Conservation (phyloP, 2,797 vertebrate species). For the Epinephelus awoara region DNA sequence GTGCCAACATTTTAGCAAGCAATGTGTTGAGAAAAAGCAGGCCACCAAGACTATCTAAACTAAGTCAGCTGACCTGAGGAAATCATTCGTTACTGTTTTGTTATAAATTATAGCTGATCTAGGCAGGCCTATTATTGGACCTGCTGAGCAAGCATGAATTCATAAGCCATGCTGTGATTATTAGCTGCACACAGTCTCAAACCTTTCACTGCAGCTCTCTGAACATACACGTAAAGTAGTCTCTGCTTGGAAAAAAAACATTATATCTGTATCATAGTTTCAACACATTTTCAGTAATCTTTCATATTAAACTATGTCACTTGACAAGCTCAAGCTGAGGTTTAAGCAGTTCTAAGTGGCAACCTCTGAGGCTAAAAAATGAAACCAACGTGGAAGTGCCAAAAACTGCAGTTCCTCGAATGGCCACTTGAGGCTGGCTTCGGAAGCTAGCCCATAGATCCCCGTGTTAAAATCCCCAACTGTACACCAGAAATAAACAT, state of each 20-base stretch:
- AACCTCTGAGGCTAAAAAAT: too few relatives aligned
- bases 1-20: not conserved
- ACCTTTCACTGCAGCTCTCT: not conserved
- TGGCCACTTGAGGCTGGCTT: too few relatives aligned
- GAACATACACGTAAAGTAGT: not conserved
- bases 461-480: too few relatives aligned
- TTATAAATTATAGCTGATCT: conserved; percentile 18
- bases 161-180: not conserved
- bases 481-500: too few relatives aligned
- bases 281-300: not conserved
- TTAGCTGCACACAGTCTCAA: not conserved
- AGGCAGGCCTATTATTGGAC: conserved; percentile 17
- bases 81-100: not conserved
- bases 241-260: not conserved
- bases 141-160: conserved; percentile 26
- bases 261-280: not conserved
- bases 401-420: too few relatives aligned
- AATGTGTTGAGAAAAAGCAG: not conserved
- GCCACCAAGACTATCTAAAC: not conserved
- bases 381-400: too few relatives aligned
- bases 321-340: not conserved
- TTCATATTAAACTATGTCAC: not conserved
- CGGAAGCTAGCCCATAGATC: too few relatives aligned
- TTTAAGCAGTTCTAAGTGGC: too few relatives aligned
- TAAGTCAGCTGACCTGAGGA: not conserved